phyloP scores from a whole-genome alignment of 2,888 invertebrate genomes.

The Mesorhabditis spiculigera region DNA sequence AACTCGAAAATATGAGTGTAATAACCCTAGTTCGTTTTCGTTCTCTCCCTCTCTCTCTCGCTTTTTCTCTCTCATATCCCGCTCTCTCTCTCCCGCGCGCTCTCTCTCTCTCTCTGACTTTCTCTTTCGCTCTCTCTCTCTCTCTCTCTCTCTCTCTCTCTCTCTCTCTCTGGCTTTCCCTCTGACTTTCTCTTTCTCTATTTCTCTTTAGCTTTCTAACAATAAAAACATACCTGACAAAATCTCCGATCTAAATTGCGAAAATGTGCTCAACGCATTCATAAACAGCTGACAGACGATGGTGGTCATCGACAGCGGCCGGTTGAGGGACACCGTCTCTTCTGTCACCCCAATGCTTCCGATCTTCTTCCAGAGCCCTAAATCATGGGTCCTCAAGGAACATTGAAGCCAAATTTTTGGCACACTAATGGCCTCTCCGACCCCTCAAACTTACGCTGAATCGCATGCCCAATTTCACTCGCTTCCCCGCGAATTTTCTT shows the following conservation, averaged over 20 bases:
- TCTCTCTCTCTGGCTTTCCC: background rate
- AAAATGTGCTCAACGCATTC: conserved; percentile 81
- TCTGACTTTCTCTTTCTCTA: too few relatives aligned
- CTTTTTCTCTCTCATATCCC: too few relatives aligned
- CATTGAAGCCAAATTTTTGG: background rate
- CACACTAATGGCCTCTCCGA: background rate
- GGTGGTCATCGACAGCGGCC: conserved; percentile 72
- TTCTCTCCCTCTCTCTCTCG: too few relatives aligned
- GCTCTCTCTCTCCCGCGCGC: too few relatives aligned
- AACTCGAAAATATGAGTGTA: too few relatives aligned
- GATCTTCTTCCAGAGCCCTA: conserved; percentile 25
- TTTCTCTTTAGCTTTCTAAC: background rate
- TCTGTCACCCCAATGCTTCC: conserved; percentile 19
- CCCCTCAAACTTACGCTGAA: background rate
- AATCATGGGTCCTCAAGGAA: background rate
- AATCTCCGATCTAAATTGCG: conserved; percentile 85
- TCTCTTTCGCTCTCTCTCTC: too few relatives aligned
- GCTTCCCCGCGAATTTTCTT: background rate
- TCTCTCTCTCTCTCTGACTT: too few relatives aligned
- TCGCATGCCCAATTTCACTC: background rate
- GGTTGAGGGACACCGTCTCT: conserved; percentile 13
- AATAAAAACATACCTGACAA: conserved; percentile 72
- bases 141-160: too few relatives aligned
- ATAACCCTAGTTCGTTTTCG: too few relatives aligned
- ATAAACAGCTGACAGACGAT: conserved; percentile 87